Evolutionary conservation across 2,888 invertebrate species (phyloP).

Genomic region (Drosophila phalerata): DNA sequence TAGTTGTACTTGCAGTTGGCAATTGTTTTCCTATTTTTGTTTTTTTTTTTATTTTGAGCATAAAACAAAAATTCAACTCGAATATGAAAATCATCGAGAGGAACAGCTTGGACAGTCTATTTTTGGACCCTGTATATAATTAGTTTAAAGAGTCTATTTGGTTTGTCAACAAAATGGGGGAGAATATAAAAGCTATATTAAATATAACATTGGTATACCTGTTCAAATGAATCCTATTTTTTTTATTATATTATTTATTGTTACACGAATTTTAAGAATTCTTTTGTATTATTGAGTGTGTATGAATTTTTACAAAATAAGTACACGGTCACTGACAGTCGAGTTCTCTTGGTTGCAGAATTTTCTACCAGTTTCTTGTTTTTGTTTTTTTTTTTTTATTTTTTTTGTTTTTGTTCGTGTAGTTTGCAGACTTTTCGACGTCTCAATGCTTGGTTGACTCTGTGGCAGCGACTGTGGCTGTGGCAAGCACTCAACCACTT

Average conservation of each 20-base stretch:
- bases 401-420: neutral
- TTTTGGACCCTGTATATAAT: neutral
- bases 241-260: no score
- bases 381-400: neutral
- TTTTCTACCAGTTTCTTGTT: no score
- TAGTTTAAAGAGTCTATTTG: neutral
- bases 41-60: conserved; percentile 3
- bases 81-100: conserved; percentile 19
- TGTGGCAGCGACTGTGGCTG: neutral
- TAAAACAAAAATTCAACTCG: conserved; percentile 30
- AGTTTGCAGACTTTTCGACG: conserved; percentile 30
- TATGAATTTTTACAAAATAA: no score
- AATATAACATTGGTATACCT: no score
- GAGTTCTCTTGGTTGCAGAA: no score
- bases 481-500: conserved; percentile 19
- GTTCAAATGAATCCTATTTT: no score
- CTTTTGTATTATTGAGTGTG: no score
- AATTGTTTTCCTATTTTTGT: conserved; percentile 11
- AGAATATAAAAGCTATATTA: no score
- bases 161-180: neutral
- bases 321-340: no score
- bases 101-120: conserved; percentile 16
- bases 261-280: no score
- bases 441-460: conserved; percentile 29
- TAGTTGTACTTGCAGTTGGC: conserved; percentile 7